Evolutionary conservation across 2,888 invertebrate species (phyloP).

Genomic region (Noctuana brunneofusca): DNA sequence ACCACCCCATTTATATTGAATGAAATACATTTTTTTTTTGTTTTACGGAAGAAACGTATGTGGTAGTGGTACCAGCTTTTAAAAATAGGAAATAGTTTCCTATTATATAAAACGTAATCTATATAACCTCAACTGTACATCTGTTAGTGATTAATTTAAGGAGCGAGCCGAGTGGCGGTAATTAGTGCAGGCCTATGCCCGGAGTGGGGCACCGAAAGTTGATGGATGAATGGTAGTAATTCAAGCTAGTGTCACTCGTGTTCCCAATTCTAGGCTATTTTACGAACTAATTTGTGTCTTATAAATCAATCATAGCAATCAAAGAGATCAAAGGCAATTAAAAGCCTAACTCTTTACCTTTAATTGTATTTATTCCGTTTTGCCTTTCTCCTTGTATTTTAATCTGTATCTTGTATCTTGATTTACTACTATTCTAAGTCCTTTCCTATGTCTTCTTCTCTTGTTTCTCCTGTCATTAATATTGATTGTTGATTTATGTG

Average conservation of each 20-base stretch:
- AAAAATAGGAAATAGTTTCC: not conserved
- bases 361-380: too few species aligned
- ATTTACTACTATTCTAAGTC: too few species aligned
- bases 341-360: too few species aligned
- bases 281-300: not conserved
- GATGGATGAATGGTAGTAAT: not conserved
- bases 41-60: too few species aligned
- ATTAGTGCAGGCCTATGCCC: not conserved
- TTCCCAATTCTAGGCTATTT: not conserved
- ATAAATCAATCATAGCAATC: not conserved
- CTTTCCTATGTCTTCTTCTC: too few species aligned
- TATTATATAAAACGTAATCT: not conserved
- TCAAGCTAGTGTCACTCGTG: not conserved
- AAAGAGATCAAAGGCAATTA: too few species aligned
- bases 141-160: not conserved
- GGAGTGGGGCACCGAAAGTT: not conserved
- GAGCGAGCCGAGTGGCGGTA: not conserved
- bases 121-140: not conserved
- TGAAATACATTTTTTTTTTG: not conserved
- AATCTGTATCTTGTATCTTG: too few species aligned
- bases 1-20: too few species aligned
- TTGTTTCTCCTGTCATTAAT: too few species aligned
- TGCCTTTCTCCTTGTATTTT: too few species aligned
- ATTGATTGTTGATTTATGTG: too few species aligned
- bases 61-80: not conserved